A percentile compares a stretch with the other conserved stretches of the same genome.
Conservation (phyloP, 2,113 vertebrate species). For the Gymnocephalus cernua region DNA sequence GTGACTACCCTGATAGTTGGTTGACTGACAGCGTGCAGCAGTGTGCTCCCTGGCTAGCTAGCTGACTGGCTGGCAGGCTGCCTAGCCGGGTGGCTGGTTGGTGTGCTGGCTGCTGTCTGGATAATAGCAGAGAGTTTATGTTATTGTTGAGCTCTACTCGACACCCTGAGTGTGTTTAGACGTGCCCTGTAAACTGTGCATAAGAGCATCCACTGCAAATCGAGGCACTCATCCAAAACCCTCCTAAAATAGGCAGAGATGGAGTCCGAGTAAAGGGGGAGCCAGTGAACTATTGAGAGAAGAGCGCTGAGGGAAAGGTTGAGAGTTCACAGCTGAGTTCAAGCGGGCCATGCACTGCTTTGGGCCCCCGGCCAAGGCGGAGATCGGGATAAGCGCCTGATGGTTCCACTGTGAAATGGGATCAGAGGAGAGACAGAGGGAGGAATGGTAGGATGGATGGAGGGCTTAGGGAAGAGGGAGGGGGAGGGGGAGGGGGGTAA, state of each 20-base stretch:
- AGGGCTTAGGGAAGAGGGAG: neutral
- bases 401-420: conserved; percentile 78
- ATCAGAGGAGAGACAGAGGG: conserved; percentile 73
- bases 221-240: conserved; percentile 45
- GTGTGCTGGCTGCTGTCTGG: conserved; percentile 43
- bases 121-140: conserved; percentile 65
- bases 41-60: conserved; percentile 31
- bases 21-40: conserved; percentile 37
- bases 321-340: conserved; percentile 77
- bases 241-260: conserved; percentile 65
- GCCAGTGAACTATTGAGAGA: conserved; percentile 44
- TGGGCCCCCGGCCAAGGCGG: conserved; percentile 66
- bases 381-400: conserved; percentile 78
- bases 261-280: conserved; percentile 38
- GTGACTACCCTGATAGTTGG: conserved; percentile 23
- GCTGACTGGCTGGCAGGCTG: conserved; percentile 27
- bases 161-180: conserved; percentile 68
- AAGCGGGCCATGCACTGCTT: conserved; percentile 57
- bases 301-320: conserved; percentile 63
- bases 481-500: conserved; percentile 4
- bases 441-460: conserved; percentile 44
- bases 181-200: conserved; percentile 66
- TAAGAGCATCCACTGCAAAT: conserved; percentile 60
- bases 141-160: conserved; percentile 59
- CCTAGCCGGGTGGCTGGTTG: conserved; percentile 29